These are phyloP conservation scores for Chrysocyon brachyurus DNA, from an alignment of 2,797 vertebrate species.

Conservation along the genomic window DNA sequence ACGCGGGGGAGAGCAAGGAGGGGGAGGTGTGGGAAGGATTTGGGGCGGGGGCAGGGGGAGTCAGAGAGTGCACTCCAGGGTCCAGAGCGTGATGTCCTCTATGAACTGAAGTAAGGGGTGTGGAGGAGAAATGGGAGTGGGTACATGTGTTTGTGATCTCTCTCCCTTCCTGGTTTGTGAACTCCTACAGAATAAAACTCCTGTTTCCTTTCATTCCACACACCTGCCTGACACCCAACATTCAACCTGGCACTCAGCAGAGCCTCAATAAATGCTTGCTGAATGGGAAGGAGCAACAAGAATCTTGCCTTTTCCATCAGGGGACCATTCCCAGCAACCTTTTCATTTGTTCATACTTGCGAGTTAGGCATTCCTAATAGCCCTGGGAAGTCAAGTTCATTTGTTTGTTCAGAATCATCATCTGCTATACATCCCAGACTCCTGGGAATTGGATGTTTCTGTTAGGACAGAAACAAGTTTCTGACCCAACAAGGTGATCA, in stretches of 20 bases:
- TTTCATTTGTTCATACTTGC: constrained; percentile 5
- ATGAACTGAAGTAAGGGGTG: not conserved
- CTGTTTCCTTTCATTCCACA: not conserved
- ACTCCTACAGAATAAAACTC: not conserved
- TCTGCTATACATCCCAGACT: not conserved
- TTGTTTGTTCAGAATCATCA: constrained; percentile 29
- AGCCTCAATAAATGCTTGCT: not conserved
- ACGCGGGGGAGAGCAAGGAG: not conserved
- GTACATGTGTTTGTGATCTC: not conserved
- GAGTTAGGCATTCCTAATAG: not conserved
- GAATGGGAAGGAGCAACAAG: not conserved
- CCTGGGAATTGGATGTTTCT: not conserved
- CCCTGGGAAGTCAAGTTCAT: not conserved
- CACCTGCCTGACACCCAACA: not conserved
- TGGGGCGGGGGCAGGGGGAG: not conserved
- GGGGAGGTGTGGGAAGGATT: not conserved
- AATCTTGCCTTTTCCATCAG: not conserved
- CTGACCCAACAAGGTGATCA: not conserved
- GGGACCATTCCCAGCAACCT: not conserved
- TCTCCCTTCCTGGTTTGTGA: not conserved
- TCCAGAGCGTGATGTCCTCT: not conserved
- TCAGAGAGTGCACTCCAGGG: not conserved
- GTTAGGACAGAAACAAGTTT: constrained; percentile 29
- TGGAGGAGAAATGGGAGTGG: not conserved
- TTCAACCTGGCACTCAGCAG: not conserved